phyloP scores from a whole-genome alignment of 1,140 invertebrate species.

The Heterodera schachtii region DNA sequence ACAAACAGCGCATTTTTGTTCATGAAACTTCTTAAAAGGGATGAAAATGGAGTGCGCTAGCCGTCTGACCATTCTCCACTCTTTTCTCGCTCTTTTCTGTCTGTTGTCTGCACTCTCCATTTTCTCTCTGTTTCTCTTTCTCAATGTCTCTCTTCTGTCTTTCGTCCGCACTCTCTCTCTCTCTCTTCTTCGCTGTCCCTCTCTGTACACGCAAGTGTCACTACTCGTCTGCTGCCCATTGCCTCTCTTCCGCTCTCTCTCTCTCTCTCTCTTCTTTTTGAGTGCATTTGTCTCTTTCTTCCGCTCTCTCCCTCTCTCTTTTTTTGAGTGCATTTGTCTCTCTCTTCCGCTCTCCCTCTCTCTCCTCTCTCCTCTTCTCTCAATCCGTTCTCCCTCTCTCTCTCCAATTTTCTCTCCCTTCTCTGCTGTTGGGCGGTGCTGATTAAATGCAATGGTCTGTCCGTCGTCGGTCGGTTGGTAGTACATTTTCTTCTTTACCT shows the following conservation, averaged over 20 bases:
- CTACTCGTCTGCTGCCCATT: not conserved
- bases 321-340: slow-evolving; percentile 19
- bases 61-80: not conserved
- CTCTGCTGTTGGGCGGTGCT: too few species aligned
- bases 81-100: not conserved
- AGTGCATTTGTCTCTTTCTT: not conserved
- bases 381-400: not conserved
- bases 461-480: too few species aligned
- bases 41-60: too few species aligned
- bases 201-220: not conserved
- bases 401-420: too few species aligned
- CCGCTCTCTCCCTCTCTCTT: too few species aligned
- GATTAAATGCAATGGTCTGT: too few species aligned
- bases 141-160: not conserved
- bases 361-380: not conserved
- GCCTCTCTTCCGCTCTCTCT: not conserved
- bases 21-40: too few species aligned
- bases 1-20: too few species aligned
- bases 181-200: not conserved
- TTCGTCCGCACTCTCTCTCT: not conserved
- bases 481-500: too few species aligned
- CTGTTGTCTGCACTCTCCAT: too few species aligned
- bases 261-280: not conserved
- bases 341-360: not conserved
- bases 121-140: not conserved